Percentiles rank a stretch among this genome's conserved stretches.
Evolutionary conservation across 2,888 invertebrate genomes (phyloP).

Genomic region (Cantharis rustica): DNA sequence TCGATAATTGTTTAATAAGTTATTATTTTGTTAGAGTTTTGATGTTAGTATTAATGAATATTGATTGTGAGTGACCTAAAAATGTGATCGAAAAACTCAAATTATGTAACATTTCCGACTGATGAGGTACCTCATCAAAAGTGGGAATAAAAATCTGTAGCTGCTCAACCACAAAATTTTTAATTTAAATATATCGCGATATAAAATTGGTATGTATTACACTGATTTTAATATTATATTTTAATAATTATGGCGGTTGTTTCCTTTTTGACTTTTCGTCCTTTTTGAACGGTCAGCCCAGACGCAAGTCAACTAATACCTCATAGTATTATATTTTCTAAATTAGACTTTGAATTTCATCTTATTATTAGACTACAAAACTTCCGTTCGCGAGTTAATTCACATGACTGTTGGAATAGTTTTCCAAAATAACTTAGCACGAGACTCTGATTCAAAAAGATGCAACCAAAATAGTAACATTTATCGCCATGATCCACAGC

Average conservation of each 20-base stretch:
- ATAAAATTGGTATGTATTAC: neutral
- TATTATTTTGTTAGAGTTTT: neutral
- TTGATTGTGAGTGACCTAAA: neutral
- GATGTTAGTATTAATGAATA: neutral
- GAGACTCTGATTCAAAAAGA: neutral
- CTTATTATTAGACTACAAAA: neutral
- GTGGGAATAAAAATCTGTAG: neutral
- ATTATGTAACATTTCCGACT: neutral
- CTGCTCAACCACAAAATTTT: neutral
- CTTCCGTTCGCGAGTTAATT: neutral
- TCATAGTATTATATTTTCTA: neutral
- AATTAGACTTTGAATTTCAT: neutral
- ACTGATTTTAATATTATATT: neutral
- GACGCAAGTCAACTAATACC: neutral
- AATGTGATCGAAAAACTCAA: neutral
- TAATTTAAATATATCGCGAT: neutral
- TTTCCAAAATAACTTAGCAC: neutral
- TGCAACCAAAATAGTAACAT: neutral
- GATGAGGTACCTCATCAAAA: neutral
- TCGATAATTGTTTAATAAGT: neutral
- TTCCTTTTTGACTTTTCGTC: neutral
- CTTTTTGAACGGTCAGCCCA: neutral
- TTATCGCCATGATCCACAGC: neutral
- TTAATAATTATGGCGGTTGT: neutral
- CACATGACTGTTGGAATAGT: neutral